A percentile compares a stretch with the other conserved stretches of the same genome.
Conservation (phyloP, 2,888 invertebrate genomes). For the Nomada goodeniana region DNA sequence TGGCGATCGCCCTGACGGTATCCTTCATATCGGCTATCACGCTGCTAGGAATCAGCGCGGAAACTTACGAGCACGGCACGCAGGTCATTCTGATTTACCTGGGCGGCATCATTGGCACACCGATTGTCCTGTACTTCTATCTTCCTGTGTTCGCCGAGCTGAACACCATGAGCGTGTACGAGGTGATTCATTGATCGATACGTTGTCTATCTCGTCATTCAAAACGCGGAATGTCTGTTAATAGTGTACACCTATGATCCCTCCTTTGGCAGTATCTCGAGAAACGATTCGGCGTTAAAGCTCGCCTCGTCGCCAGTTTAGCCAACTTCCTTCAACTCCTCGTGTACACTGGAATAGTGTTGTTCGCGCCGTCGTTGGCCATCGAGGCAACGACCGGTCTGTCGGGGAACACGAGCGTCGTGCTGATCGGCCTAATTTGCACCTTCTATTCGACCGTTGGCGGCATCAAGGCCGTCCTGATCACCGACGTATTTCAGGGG, state of each 20-base stretch:
- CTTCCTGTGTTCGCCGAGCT: slow-evolving; percentile 94
- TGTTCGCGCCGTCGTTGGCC: slow-evolving; percentile 88
- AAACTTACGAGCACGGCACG: slow-evolving; percentile 93
- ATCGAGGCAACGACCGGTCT: slow-evolving; percentile 86
- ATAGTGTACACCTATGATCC: neutral
- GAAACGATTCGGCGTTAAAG: slow-evolving; percentile 85
- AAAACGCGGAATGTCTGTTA: neutral
- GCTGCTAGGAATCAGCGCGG: slow-evolving; percentile 94
- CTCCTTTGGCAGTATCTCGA: slow-evolving; percentile 86
- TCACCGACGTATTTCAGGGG: slow-evolving; percentile 94
- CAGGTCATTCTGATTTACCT: slow-evolving; percentile 92
- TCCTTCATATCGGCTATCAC: slow-evolving; percentile 97
- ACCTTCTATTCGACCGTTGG: slow-evolving; percentile 95
- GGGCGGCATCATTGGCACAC: slow-evolving; percentile 91
- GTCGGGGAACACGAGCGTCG: slow-evolving; percentile 83
- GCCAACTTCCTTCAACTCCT: slow-evolving; percentile 87
- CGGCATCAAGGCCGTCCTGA: slow-evolving; percentile 95
- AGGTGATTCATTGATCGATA: slow-evolving; percentile 85
- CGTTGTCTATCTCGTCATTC: neutral
- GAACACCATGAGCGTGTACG: slow-evolving; percentile 94
- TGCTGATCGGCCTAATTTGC: slow-evolving; percentile 88
- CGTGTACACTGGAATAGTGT: slow-evolving; percentile 86
- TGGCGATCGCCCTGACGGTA: slow-evolving; percentile 96
- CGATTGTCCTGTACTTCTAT: slow-evolving; percentile 91
- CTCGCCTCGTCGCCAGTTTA: slow-evolving; percentile 85